phyloP scores from a whole-genome alignment of 2,888 invertebrate species.

The Pheosia tremula region DNA sequence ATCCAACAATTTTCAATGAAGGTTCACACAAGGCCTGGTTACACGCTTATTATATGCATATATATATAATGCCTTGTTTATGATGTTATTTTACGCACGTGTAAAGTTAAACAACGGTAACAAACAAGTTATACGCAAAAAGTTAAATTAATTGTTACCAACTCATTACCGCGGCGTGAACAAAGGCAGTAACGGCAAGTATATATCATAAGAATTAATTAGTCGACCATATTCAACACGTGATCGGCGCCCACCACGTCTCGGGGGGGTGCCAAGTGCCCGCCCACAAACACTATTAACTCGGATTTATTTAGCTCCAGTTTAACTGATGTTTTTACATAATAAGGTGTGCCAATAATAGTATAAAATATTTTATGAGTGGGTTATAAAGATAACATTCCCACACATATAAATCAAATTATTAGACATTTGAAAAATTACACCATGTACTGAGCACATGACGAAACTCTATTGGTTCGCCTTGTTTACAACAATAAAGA shows the following conservation, averaged over 20 bases:
- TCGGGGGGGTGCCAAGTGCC: not conserved
- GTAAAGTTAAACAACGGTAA: not conserved
- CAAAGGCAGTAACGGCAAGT: not conserved
- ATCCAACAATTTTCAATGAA: too few relatives aligned
- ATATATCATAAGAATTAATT: not conserved
- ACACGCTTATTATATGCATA: not conserved
- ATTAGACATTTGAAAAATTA: too few relatives aligned
- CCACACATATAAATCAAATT: too few relatives aligned
- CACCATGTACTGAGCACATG: too few relatives aligned
- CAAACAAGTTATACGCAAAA: not conserved
- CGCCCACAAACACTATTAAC: not conserved
- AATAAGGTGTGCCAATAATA: too few relatives aligned
- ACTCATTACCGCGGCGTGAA: not conserved
- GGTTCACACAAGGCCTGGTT: too few relatives aligned
- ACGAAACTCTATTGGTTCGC: too few relatives aligned
- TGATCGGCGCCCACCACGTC: not conserved
- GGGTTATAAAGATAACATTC: too few relatives aligned
- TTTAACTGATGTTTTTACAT: not conserved
- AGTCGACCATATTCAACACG: not conserved
- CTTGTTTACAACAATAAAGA: too few relatives aligned
- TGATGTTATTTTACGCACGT: not conserved
- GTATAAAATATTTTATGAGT: too few relatives aligned
- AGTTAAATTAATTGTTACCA: conserved; percentile 3
- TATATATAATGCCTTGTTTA: not conserved
- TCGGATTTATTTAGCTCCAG: not conserved